These are phyloP conservation scores for Rafetus swinhoei DNA, from an alignment of 2,113 vertebrate genomes.

Conservation along the genomic window DNA sequence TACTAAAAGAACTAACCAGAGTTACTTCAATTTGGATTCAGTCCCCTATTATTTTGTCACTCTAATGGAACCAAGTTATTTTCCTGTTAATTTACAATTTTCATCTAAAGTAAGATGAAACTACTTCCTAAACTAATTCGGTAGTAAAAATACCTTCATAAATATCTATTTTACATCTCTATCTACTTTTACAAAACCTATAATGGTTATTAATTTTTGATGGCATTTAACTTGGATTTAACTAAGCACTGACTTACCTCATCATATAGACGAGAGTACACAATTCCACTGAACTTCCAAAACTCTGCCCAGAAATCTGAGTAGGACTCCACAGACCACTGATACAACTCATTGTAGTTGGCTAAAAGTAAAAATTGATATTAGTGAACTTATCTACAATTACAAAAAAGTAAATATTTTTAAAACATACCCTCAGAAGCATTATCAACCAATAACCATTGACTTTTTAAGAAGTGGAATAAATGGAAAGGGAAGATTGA, in stretches of 20 bases:
- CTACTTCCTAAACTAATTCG: not conserved
- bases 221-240: too few species aligned
- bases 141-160: rapidly evolving
- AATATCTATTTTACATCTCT: not conserved
- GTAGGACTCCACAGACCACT: constrained; percentile 92
- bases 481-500: not conserved
- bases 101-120: too few species aligned
- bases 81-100: not conserved
- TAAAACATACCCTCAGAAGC: too few species aligned
- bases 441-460: too few species aligned
- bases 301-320: constrained; percentile 93
- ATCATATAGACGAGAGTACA: constrained; percentile 86
- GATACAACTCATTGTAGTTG: constrained; percentile 92
- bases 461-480: not conserved
- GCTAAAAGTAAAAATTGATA: constrained; percentile 68
- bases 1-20: not conserved
- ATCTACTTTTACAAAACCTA: not conserved
- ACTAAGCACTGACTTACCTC: constrained; percentile 80
- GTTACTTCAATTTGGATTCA: not conserved
- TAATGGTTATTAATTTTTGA: not conserved
- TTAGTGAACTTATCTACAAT: not conserved
- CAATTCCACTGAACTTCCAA: constrained; percentile 91
- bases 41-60: not conserved
- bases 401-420: not conserved
- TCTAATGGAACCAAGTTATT: not conserved